Conservation (phyloP, 1,140 invertebrate species). For the Apolygus lucorum region DNA sequence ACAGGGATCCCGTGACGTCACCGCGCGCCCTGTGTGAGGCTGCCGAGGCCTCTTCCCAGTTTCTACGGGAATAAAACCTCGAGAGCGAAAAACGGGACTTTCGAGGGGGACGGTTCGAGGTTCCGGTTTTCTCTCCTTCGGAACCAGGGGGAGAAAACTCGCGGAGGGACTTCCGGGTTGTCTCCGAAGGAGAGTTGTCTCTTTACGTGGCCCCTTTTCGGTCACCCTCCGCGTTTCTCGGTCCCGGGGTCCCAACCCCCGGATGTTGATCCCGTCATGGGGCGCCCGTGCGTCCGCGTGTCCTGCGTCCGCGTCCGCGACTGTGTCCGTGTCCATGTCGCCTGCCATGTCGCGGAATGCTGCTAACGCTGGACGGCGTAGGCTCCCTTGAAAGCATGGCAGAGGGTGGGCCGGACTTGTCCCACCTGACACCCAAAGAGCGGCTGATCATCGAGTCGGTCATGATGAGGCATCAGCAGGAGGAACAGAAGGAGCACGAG, state of each 20-base stretch:
- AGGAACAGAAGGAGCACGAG: slow-evolving; percentile 91
- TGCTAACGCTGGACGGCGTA: neutral
- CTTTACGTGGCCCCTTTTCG: too few species aligned
- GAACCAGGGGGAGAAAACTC: too few species aligned
- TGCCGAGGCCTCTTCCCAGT: too few species aligned
- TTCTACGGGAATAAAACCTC: too few species aligned
- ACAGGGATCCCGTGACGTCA: slow-evolving; percentile 21
- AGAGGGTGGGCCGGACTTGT: slow-evolving; percentile 68
- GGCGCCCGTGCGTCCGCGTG: slow-evolving; percentile 2
- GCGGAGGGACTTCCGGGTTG: too few species aligned
- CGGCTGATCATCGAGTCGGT: slow-evolving; percentile 94
- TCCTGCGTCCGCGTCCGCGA: neutral
- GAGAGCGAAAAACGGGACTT: too few species aligned
- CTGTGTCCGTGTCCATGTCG: neutral
- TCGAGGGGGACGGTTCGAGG: too few species aligned
- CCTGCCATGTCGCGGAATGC: slow-evolving; percentile 20
- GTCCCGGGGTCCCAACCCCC: too few species aligned
- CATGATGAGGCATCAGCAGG: slow-evolving; percentile 89
- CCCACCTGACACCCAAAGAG: slow-evolving; percentile 95
- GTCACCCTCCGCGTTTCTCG: too few species aligned
- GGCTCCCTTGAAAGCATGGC: slow-evolving; percentile 25
- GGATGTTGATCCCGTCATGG: too few species aligned
- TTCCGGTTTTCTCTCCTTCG: too few species aligned
- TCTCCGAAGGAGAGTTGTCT: too few species aligned
- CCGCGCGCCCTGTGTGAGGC: slow-evolving; percentile 4